These are phyloP conservation scores for Tetrao urogallus DNA, from an alignment of 2,113 vertebrate species.

Conservation along the genomic window DNA sequence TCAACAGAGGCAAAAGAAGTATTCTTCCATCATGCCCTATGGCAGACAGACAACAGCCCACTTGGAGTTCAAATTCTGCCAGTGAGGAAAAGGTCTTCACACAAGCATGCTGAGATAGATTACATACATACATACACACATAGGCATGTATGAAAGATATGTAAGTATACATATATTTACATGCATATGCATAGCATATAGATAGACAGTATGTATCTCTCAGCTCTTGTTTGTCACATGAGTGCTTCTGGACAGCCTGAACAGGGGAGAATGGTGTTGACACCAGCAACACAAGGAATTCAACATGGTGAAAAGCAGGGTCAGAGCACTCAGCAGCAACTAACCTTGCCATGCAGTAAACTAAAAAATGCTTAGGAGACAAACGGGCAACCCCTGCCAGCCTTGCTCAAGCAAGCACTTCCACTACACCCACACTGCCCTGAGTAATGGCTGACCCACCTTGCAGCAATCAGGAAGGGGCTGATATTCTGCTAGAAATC, in stretches of 20 bases:
- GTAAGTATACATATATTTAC: rapidly evolving
- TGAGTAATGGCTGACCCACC: not conserved
- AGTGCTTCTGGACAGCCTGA: not conserved
- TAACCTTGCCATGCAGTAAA: not conserved
- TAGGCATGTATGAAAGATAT: rapidly evolving
- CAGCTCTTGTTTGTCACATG: rapidly evolving
- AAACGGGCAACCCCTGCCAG: not conserved
- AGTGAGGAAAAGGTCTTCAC: not conserved
- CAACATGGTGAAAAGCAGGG: rapidly evolving
- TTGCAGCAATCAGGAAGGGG: not conserved
- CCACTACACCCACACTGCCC: not conserved
- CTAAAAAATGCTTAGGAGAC: not conserved
- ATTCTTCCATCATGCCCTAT: not conserved
- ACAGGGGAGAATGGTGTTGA: not conserved
- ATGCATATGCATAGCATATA: not conserved
- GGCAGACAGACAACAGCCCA: not conserved
- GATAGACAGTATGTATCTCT: not conserved
- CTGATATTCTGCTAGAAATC: rapidly evolving
- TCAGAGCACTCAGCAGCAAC: not conserved
- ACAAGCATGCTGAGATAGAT: not conserved
- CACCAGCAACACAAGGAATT: not conserved
- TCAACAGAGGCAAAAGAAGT: not conserved
- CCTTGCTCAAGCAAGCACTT: not conserved
- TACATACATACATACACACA: not conserved
- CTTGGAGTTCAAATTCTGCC: not conserved